Evolutionary conservation across 2,888 invertebrate genomes (phyloP), one percentile per base, ranked within the genome.

Genomic region (Ditula angustiorana): DNA sequence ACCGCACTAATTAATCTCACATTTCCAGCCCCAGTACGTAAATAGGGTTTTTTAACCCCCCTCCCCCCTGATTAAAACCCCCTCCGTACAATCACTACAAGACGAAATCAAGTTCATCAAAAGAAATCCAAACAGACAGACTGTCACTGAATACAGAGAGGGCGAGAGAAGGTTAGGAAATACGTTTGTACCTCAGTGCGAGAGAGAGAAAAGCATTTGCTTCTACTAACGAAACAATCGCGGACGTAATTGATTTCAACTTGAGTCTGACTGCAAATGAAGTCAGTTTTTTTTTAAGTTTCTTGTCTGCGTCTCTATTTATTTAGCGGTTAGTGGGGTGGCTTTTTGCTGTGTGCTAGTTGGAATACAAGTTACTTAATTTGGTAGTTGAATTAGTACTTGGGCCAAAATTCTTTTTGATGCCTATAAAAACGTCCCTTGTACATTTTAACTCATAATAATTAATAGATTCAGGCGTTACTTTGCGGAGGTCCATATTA

Each of bases 201-300:
- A 78, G 68, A 68, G 71, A 71, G 75, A 80, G 86, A 86, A 88
- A 90, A 89, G 87, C 85, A 86, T 86, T 87, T 81, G 87, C 85
- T 84, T 79, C 85, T 77, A 84, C 87, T 90, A 91, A 90, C 91
- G 91, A 92, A 92, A 91, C 90, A 91, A 92, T 91, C 83, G 89
- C 88, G 79, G 74, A 85, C 88, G 90, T 91, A 91, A 92, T 92
- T 92, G 91, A 90, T 91, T 92, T 90, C 84, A 90, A 88, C 84
- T 86, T 85, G 81, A 85, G 84, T 79, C 74, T 76, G 82, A 83
- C 87, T 88, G 88, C 83, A 86, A 87, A 89, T 88, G 83, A 85
- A 86, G 85, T 81, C 76, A 80, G 10, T 41, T 61, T 61, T 61
- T 33, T n/a, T 61, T 61, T 41, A 50, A 61, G 57, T 50, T 56